Evolutionary conservation across 2,888 invertebrate genomes (phyloP), one percentile per base, ranked within the genome.

Genomic region (Nomada lathburiana): DNA sequence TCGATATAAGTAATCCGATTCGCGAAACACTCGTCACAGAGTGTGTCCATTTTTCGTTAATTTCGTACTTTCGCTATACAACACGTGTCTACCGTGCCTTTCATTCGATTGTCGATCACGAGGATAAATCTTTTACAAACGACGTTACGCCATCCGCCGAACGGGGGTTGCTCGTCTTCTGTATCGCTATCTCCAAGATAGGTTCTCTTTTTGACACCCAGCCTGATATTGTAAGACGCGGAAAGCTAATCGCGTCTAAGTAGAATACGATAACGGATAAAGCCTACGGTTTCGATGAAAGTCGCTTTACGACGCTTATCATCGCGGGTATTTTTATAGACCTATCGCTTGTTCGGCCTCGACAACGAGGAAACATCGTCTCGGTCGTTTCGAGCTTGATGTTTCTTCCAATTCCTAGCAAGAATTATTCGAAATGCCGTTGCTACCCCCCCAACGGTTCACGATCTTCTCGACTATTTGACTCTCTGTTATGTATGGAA

Each of bases 101-200:
- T 16, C 55, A 47, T 74, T 82, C 73, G 62, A 71, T 11, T 71
- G 60, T 23, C 36, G 52, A 4, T 63, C 42, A 57, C 63, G 74
- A 47, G 55, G 62, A 69, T 70, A 63, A 80, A 59, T 65, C 72
- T 57, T 53, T 63, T 11, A 70, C 42, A 80, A 76, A 74, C 80
- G 75, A 55, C 53, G 55, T 68, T 64, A 64, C 29, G 65, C 50
- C 23, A 9, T 57, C 57, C 29, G 36, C 52, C 57, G 50, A 59
- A n/a, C 42, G 60, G 42, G 52, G 57, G 52, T 42, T 60, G 57
- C 26, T 47, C 23, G 62, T 69, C 74, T 72, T 57, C 67, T 57
- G 62, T 23, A 9, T 52, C 13, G 50, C 47, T 74, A 74, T 67
- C 74, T 26, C 20, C 23, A 2, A 13, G 20, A n/a, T 68, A 26